Evolutionary conservation across 1,140 invertebrate species (phyloP), one percentile per base, ranked within the genome.

Genomic region (Ruditapes philippinarum): DNA sequence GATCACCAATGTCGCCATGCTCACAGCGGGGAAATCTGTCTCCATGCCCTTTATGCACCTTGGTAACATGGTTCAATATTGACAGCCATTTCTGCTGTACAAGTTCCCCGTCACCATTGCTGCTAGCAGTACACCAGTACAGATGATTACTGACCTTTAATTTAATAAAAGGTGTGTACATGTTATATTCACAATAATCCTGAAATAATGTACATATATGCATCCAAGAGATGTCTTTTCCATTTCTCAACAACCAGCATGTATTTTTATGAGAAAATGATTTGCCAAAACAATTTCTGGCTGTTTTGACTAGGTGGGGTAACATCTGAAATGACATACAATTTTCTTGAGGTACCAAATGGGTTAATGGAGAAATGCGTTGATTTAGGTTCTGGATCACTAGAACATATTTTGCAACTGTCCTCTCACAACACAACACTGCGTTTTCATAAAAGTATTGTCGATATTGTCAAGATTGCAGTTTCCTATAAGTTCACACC

Each of bases 241-340:
- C n/a, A n/a, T 78, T 82, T 91, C 78, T 89, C 91, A 88, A 92
- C 31, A 92, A 33, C 2, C 33, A 57, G 33, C 91, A 68, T 0
- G 83, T 88, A 1, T 76, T 83, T 74, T 83, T 85, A 40, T 89
- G 90, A 22, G 73, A 91, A 81, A 22, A 54, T 28, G 84, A 88
- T 45, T 91, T 91, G 17, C 28, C 31, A 42, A 90, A 83, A 40
- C 89, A 89, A 49, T 91, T 92, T 60, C 90, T 49, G 42, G 70
- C 62, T 51, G 91, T 92, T 83, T 91, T 92, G 14, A 92, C 12
- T 1, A 92, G 78, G 49, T 91, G 91, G 25, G 90, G 91, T 0
- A n/a, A 89, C 91, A 91, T 92, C 91, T 17, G 91, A 92, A 31
- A 92, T 83, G 36, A 92, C 89, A 49, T 79, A 92, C 19, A 91